Evolutionary conservation across 2,797 vertebrate genomes (phyloP).

Genomic region (Crenuchus spilurus): DNA sequence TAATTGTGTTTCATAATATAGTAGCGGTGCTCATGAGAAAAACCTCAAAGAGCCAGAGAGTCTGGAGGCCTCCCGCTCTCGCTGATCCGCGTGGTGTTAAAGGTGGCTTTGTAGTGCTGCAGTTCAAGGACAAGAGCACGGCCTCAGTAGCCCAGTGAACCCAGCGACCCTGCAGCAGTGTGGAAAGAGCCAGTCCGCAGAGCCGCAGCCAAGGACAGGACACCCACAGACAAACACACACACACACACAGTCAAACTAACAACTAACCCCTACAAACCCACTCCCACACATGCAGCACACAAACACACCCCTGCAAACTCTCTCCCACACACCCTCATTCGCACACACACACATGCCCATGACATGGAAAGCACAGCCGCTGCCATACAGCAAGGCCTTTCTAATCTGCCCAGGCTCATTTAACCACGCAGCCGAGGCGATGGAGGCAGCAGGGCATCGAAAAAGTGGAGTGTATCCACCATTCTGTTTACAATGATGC

Average conservation of each 20-base stretch:
- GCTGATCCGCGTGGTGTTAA: slow-evolving; percentile 28
- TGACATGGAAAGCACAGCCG: slow-evolving; percentile 27
- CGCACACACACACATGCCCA: slow-evolving; percentile 55
- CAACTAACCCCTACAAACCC: slow-evolving; percentile 28
- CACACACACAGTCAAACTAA: slow-evolving; percentile 28
- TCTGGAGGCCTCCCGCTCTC: slow-evolving; percentile 42
- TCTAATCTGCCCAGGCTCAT: slow-evolving; percentile 28
- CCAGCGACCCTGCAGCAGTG: slow-evolving; percentile 68
- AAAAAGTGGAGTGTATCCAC: neutral
- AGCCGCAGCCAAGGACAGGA: slow-evolving; percentile 41
- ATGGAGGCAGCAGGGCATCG: slow-evolving; percentile 19
- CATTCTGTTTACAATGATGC: slow-evolving; percentile 25
- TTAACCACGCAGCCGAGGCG: slow-evolving; percentile 3
- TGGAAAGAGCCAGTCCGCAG: slow-evolving; percentile 49
- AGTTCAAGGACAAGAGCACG: slow-evolving; percentile 76
- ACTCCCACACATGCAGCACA: slow-evolving; percentile 19
- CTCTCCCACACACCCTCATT: slow-evolving; percentile 7
- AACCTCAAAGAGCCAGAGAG: slow-evolving; percentile 48
- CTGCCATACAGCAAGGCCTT: slow-evolving; percentile 49
- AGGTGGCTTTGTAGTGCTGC: slow-evolving; percentile 48
- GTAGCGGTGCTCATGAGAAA: slow-evolving; percentile 24
- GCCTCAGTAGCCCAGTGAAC: slow-evolving; percentile 70
- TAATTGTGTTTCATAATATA: slow-evolving; percentile 17
- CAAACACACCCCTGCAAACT: slow-evolving; percentile 35
- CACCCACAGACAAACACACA: slow-evolving; percentile 46